Evolutionary conservation across 2,113 vertebrate genomes (phyloP).

Genomic region (Sitta europaea): DNA sequence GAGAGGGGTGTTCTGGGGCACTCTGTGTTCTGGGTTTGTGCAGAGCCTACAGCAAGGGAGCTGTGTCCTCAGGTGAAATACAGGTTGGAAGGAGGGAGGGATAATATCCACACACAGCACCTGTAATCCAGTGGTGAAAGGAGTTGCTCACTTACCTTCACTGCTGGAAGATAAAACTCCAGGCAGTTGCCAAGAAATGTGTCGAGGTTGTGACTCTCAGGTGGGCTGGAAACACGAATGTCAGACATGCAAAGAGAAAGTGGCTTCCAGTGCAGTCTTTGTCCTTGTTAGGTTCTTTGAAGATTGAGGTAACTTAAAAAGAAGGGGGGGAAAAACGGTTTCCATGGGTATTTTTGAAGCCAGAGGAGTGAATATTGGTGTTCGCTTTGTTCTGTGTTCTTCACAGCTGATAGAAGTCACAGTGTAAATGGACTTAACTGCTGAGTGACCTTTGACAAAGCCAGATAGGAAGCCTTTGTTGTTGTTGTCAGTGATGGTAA

Average conservation of each 20-base stretch:
- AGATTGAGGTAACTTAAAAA: not conserved
- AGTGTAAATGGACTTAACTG: slow-evolving; percentile 34
- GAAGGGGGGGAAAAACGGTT: not conserved
- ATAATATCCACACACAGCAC: not conserved
- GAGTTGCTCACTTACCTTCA: not conserved
- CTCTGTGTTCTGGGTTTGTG: not conserved
- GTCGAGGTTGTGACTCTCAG: not conserved
- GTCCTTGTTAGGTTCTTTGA: not conserved
- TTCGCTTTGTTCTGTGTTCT: not conserved
- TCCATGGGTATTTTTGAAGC: slow-evolving; percentile 8
- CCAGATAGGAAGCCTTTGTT: not conserved
- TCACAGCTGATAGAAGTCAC: not conserved
- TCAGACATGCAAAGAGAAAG: not conserved
- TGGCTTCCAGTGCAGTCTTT: not conserved
- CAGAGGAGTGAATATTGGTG: not conserved
- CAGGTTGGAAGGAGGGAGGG: not conserved
- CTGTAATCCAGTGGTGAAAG: not conserved
- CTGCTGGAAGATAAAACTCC: slow-evolving; percentile 11
- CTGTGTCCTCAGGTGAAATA: not conserved
- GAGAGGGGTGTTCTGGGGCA: not conserved
- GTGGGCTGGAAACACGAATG: not conserved
- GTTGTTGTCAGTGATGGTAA: not conserved
- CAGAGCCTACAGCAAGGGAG: not conserved
- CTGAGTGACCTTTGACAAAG: slow-evolving; percentile 32
- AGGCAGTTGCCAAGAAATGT: not conserved